Percentiles rank a stretch among this genome's conserved stretches.
phyloP scores from a whole-genome alignment of 2,888 invertebrate species.

The Agrypnus murinus region DNA sequence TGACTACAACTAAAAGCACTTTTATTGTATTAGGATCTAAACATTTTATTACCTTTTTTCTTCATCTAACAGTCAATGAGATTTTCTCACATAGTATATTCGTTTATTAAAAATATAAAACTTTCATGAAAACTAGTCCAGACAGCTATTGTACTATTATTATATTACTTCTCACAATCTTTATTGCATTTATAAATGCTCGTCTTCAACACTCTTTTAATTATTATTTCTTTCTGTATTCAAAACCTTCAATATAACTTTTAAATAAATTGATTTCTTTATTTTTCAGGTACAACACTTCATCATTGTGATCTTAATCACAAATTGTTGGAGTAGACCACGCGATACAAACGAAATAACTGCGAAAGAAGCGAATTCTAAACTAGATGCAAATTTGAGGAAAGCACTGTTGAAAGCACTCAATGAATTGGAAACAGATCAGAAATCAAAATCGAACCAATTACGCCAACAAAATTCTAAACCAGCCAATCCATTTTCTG shows the following conservation, averaged over 20 bases:
- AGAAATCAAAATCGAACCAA: constrained; percentile 69
- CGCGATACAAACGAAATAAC: constrained; percentile 69
- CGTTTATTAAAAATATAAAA: constrained; percentile 7
- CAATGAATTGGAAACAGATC: constrained; percentile 82
- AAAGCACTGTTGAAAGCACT: constrained; percentile 85
- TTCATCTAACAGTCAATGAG: constrained; percentile 17
- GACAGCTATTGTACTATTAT: constrained; percentile 27
- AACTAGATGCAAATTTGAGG: constrained; percentile 83
- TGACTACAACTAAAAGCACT: too few relatives aligned
- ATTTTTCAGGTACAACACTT: constrained; percentile 29
- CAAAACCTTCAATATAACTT: too few relatives aligned
- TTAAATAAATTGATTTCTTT: too few relatives aligned
- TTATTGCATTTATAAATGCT: too few relatives aligned
- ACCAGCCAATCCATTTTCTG: background rate
- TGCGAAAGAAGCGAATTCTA: constrained; percentile 73
- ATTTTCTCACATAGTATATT: constrained; percentile 30
- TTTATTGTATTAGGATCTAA: too few relatives aligned
- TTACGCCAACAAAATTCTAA: background rate
- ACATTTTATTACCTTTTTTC: too few relatives aligned
- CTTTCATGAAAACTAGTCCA: constrained; percentile 34
- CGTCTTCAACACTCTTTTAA: too few relatives aligned
- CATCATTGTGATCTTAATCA: constrained; percentile 3
- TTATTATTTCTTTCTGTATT: too few relatives aligned
- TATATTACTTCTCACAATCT: constrained; percentile 4
- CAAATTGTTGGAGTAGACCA: constrained; percentile 48